These are phyloP conservation scores for Allobates femoralis DNA, from an alignment of 2,797 vertebrate species.

Conservation along the genomic window DNA sequence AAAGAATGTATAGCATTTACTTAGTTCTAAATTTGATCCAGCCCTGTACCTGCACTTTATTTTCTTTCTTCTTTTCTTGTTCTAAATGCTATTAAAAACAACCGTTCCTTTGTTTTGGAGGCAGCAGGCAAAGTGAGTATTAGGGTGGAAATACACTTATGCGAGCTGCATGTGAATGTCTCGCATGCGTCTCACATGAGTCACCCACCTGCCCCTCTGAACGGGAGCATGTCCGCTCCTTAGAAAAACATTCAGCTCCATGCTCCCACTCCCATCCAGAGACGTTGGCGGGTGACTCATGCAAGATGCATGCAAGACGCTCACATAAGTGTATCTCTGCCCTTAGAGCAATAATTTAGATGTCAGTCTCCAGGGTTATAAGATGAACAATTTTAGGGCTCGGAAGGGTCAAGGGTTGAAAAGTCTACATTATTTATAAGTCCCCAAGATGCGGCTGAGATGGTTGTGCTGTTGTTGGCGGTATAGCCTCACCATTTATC, in stretches of 20 bases:
- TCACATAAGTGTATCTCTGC: too few relatives aligned
- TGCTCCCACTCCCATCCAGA: too few relatives aligned
- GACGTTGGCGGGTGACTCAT: too few relatives aligned
- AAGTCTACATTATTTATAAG: slow-evolving; percentile 22
- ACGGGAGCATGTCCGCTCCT: too few relatives aligned
- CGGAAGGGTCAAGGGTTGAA: slow-evolving; percentile 3
- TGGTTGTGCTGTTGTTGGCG: slow-evolving; percentile 1
- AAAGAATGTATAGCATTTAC: neutral
- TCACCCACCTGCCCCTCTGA: too few relatives aligned
- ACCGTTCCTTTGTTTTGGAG: neutral
- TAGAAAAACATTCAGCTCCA: too few relatives aligned
- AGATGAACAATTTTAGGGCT: neutral
- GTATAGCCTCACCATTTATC: slow-evolving; percentile 48
- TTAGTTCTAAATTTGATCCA: too few relatives aligned
- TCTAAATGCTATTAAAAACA: neutral
- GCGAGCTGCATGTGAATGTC: too few relatives aligned
- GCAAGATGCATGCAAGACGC: too few relatives aligned
- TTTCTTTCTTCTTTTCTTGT: neutral
- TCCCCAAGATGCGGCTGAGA: neutral
- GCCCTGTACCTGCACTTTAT: neutral
- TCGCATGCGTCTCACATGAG: too few relatives aligned
- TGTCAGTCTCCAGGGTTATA: neutral
- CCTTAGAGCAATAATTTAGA: neutral
- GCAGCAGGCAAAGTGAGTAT: neutral
- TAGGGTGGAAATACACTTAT: too few relatives aligned